Evolutionary conservation across 2,888 invertebrate species (phyloP).

Genomic region (Raillietiella orientalis): DNA sequence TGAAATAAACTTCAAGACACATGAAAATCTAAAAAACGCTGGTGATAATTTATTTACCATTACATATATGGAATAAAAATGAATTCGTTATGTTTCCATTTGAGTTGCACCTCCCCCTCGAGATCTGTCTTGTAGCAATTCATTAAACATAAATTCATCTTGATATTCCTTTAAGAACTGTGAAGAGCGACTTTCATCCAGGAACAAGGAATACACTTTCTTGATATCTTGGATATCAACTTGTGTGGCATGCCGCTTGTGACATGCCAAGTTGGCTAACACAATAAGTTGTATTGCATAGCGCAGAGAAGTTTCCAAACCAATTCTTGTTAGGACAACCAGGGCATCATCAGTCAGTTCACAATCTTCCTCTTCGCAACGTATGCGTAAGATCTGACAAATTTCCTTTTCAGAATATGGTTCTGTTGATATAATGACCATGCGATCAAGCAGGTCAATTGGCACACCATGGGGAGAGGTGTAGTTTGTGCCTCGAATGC

Average conservation of each 20-base stretch:
- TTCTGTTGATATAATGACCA: constrained; percentile 70
- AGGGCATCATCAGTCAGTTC: constrained; percentile 71
- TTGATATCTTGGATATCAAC: constrained; percentile 61
- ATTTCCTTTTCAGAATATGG: constrained; percentile 65
- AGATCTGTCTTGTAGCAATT: too few species aligned
- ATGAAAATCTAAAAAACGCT: too few species aligned
- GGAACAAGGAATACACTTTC: constrained; percentile 70
- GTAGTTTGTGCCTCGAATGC: constrained; percentile 77
- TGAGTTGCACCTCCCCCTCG: too few species aligned
- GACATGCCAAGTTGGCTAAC: constrained; percentile 71
- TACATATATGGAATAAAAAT: too few species aligned
- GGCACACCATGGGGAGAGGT: constrained; percentile 90
- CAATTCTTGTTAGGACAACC: constrained; percentile 63
- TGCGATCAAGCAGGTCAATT: constrained; percentile 70
- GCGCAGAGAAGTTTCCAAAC: constrained; percentile 65
- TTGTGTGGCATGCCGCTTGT: constrained; percentile 53
- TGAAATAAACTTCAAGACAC: not conserved
- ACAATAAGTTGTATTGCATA: constrained; percentile 95
- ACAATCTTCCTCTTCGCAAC: constrained; percentile 93
- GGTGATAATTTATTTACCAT: too few species aligned
- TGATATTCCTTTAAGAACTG: constrained; percentile 84
- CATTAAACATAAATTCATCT: constrained; percentile 65
- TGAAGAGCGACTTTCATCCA: constrained; percentile 72
- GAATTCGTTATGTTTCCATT: too few species aligned
- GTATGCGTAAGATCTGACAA: constrained; percentile 59